Evolutionary conservation across 1,140 invertebrate genomes (phyloP).

Genomic region (Carcinoscorpius rotundicauda): DNA sequence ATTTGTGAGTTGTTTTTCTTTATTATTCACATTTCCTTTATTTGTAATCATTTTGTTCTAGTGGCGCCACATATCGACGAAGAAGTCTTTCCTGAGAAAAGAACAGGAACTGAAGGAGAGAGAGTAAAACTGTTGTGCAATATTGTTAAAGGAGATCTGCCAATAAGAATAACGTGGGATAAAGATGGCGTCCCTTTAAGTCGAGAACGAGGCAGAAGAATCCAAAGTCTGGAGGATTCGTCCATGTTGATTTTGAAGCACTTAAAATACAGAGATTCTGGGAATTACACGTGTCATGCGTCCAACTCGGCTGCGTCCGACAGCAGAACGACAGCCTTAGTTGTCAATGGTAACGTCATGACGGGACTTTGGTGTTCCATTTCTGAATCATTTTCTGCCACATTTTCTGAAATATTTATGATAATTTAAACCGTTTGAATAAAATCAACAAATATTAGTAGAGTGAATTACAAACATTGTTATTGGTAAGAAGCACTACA

Average conservation of each 20-base stretch:
- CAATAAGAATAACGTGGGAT: conserved; percentile 19
- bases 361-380: too few species aligned
- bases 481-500: too few species aligned
- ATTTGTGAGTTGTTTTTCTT: too few species aligned
- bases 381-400: too few species aligned
- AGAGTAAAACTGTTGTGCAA: conserved; percentile 41
- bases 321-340: conserved; percentile 16
- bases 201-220: conserved; percentile 3
- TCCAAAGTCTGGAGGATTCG: conserved; percentile 19
- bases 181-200: conserved; percentile 13
- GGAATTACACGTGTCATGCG: conserved; percentile 19
- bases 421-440: too few species aligned
- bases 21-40: conserved; percentile 1
- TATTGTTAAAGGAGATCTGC: conserved; percentile 18
- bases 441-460: too few species aligned
- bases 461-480: too few species aligned
- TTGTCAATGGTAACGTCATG: conserved; percentile 17
- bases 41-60: conserved; percentile 8
- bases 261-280: conserved; percentile 15
- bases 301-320: conserved; percentile 18
- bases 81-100: conserved; percentile 25
- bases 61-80: conserved; percentile 21
- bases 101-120: conserved; percentile 51
- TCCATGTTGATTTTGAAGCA: conserved; percentile 15
- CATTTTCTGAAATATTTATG: too few species aligned